These are phyloP conservation scores for Pheosia tremula DNA, from an alignment of 2,888 invertebrate species.

Conservation along the genomic window DNA sequence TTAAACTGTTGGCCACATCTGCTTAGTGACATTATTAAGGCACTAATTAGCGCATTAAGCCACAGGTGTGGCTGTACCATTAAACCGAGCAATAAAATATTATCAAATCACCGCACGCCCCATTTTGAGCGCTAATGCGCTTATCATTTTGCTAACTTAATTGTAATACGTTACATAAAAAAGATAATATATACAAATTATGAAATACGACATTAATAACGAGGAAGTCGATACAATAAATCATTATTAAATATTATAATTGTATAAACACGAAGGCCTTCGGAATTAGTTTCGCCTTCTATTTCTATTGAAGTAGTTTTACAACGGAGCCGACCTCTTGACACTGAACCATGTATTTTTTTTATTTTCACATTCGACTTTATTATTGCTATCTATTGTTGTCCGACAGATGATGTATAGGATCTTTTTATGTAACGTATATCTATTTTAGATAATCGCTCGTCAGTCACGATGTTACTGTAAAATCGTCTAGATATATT, in stretches of 20 bases:
- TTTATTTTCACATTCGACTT: conserved; percentile 35
- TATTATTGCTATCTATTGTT: conserved; percentile 55
- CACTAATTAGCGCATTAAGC: no score
- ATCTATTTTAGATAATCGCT: conserved; percentile 46
- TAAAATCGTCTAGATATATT: conserved; percentile 20
- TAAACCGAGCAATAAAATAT: no score
- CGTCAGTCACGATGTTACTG: conserved; percentile 39
- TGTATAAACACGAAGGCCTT: conserved; percentile 23
- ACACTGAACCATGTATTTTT: conserved; percentile 30
- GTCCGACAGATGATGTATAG: conserved; percentile 56
- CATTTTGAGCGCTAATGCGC: background rate
- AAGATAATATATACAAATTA: conserved; percentile 9
- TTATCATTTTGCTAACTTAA: background rate
- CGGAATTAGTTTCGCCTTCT: conserved; percentile 21
- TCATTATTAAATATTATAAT: conserved; percentile 23
- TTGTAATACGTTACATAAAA: conserved; percentile 1
- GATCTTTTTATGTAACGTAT: conserved; percentile 44
- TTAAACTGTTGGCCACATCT: no score
- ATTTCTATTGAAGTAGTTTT: conserved; percentile 9
- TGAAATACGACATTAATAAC: conserved; percentile 10
- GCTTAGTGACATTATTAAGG: no score
- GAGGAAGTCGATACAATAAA: conserved; percentile 23
- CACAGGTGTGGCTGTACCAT: no score
- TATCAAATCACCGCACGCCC: background rate
- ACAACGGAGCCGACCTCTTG: conserved; percentile 28